These are phyloP conservation scores for Morpho helenor DNA, from an alignment of 2,888 invertebrate genomes.

Conservation along the genomic window DNA sequence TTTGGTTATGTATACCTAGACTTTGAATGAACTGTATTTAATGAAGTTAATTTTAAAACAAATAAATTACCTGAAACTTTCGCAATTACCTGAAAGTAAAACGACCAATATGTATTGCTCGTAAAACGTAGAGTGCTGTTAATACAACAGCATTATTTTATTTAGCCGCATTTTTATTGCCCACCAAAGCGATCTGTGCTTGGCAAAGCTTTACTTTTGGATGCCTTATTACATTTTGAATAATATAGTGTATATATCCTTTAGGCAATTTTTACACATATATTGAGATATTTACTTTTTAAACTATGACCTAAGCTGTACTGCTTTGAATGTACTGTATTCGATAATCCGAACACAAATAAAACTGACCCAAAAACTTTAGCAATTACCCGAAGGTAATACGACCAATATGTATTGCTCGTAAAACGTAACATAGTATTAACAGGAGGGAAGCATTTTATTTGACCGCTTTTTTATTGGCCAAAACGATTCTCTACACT, in stretches of 20 bases:
- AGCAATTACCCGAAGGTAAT: slow-evolving; percentile 2
- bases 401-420: slow-evolving; percentile 3
- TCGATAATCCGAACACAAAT: neutral
- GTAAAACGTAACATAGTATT: neutral
- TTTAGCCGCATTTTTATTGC: slow-evolving; percentile 6
- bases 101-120: slow-evolving; percentile 1
- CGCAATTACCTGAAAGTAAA: neutral
- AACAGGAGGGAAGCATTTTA: neutral
- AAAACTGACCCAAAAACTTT: slow-evolving; percentile 5
- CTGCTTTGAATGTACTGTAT: too few relatives aligned
- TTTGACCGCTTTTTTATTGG: slow-evolving; percentile 6
- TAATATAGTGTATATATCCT: too few relatives aligned
- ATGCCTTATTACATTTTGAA: neutral
- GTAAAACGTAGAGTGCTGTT: neutral
- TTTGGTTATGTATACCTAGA: too few relatives aligned
- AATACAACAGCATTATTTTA: neutral
- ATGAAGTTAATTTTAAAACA: neutral
- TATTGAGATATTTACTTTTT: too few relatives aligned
- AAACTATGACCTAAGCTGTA: too few relatives aligned
- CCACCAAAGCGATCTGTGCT: slow-evolving; percentile 1
- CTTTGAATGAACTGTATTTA: too few relatives aligned
- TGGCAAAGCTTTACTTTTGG: neutral
- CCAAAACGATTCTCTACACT: slow-evolving; percentile 4
- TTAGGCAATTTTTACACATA: too few relatives aligned
- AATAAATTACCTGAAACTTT: slow-evolving; percentile 5